These are phyloP conservation scores for Ochropleura plecta DNA, from an alignment of 2,888 invertebrate genomes.

Conservation along the genomic window DNA sequence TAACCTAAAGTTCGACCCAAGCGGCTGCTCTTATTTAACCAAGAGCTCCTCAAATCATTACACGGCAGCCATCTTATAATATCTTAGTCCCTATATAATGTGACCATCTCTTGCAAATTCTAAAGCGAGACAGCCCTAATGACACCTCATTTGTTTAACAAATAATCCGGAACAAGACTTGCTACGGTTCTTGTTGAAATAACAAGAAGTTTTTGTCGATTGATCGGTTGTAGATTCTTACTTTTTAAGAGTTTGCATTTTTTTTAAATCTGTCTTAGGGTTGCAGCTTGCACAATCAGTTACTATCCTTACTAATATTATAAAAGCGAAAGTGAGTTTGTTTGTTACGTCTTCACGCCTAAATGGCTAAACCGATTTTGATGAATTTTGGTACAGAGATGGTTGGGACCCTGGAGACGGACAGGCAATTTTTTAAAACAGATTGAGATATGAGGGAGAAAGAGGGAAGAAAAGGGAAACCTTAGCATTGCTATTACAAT, in stretches of 20 bases:
- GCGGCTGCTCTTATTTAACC: no score
- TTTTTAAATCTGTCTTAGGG: neutral
- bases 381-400: no score
- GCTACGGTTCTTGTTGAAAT: slow-evolving; percentile 58
- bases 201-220: slow-evolving; percentile 63
- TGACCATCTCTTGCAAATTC: slow-evolving; percentile 14
- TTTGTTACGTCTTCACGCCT: no score
- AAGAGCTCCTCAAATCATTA: neutral
- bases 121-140: slow-evolving; percentile 51
- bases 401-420: no score
- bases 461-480: no score
- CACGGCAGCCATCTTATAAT: neutral
- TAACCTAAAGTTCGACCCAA: no score
- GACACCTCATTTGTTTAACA: slow-evolving; percentile 68
- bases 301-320: neutral
- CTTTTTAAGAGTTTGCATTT: slow-evolving; percentile 11
- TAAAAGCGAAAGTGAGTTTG: no score
- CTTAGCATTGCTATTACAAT: no score
- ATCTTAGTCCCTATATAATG: slow-evolving; percentile 8
- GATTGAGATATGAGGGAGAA: no score
- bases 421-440: no score
- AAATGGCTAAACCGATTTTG: no score
- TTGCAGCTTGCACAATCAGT: neutral
- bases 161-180: slow-evolving; percentile 64
- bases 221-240: slow-evolving; percentile 44